phyloP scores from a whole-genome alignment of 2,113 vertebrate genomes.

The Odobenus rosmarus region DNA sequence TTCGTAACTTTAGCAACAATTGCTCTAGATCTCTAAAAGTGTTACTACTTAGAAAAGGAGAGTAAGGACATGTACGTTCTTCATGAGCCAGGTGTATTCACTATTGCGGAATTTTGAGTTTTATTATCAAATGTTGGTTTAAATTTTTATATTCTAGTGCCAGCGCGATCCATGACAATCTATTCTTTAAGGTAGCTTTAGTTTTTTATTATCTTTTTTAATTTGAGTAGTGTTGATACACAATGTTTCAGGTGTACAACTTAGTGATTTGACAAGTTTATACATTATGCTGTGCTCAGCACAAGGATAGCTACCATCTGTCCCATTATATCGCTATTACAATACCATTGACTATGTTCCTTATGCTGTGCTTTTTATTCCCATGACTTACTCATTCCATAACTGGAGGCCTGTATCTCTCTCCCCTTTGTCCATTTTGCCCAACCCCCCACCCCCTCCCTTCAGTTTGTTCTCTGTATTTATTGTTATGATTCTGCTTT shows the following conservation, averaged over 20 bases:
- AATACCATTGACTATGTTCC: neutral
- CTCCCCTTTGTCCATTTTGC: neutral
- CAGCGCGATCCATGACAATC: conserved; percentile 1
- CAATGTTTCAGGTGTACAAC: neutral
- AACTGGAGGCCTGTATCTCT: neutral
- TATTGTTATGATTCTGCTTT: neutral
- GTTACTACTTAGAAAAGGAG: conserved; percentile 34
- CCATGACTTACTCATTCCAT: neutral
- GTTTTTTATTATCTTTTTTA: neutral
- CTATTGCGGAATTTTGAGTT: neutral
- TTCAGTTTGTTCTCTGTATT: neutral
- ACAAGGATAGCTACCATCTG: neutral
- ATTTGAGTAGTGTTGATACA: neutral
- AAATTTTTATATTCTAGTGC: conserved; percentile 39
- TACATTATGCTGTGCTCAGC: neutral
- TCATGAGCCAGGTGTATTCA: conserved; percentile 11
- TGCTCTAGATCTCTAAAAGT: neutral
- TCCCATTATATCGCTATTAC: neutral
- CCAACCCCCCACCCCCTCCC: neutral
- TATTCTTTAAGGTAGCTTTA: conserved; percentile 1
- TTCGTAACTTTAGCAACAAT: conserved; percentile 43
- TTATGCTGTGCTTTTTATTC: neutral
- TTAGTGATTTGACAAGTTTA: neutral
- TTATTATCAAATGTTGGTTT: neutral
- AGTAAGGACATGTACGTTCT: neutral